Evolutionary conservation across 2,888 invertebrate genomes (phyloP).

Genomic region (Caenorhabditis sinica): DNA sequence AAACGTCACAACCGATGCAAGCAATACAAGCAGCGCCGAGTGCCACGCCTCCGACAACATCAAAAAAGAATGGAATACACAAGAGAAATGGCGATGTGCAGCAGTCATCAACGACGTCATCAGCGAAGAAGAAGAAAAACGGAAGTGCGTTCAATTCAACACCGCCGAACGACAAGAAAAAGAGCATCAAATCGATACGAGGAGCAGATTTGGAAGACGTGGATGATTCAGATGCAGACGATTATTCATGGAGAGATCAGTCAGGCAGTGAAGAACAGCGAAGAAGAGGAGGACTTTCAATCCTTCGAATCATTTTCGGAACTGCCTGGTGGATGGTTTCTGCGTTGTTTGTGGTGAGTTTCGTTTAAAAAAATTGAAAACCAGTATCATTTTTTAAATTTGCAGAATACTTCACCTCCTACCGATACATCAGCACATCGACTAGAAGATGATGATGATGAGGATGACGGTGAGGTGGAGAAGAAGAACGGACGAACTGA

Average conservation of each 20-base stretch:
- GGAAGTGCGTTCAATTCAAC: conserved; percentile 37
- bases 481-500: conserved; percentile 56
- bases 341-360: conserved; percentile 24
- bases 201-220: conserved; percentile 41
- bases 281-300: conserved; percentile 40
- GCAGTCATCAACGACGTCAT: conserved; percentile 17
- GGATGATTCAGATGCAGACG: conserved; percentile 59
- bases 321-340: conserved; percentile 50
- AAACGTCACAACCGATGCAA: conserved; percentile 35
- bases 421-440: conserved; percentile 8
- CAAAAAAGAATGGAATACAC: conserved; percentile 54
- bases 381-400: background rate
- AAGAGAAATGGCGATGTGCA: conserved; percentile 26
- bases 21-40: conserved; percentile 38
- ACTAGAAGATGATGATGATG: conserved; percentile 43
- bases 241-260: conserved; percentile 48
- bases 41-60: conserved; percentile 37
- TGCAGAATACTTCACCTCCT: conserved; percentile 34
- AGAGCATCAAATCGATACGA: conserved; percentile 42
- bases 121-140: conserved; percentile 35
- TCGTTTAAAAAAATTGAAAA: background rate
- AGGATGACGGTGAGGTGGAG: conserved; percentile 29
- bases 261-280: conserved; percentile 25
- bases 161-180: conserved; percentile 60
- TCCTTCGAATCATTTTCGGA: conserved; percentile 43